phyloP scores from a whole-genome alignment of 2,888 invertebrate genomes.

The Lasioglossum figueresi region DNA sequence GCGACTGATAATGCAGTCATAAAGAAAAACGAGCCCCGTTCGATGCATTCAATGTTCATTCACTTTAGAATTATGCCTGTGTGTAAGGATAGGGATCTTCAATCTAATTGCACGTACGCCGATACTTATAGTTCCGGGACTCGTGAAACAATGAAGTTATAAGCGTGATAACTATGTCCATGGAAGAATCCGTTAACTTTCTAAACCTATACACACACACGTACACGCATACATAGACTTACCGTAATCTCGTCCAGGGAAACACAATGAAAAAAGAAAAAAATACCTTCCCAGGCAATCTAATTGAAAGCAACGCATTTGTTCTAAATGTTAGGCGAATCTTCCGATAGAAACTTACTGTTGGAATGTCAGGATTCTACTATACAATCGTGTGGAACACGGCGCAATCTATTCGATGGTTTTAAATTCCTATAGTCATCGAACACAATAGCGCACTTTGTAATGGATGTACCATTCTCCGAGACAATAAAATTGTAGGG shows the following conservation, averaged over 20 bases:
- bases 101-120: constrained; percentile 18
- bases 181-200: not conserved
- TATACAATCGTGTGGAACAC: constrained; percentile 31
- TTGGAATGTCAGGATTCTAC: constrained; percentile 13
- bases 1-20: constrained; percentile 53
- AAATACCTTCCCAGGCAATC: constrained; percentile 13
- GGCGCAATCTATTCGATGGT: constrained; percentile 21
- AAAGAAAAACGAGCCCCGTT: constrained; percentile 30
- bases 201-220: not conserved
- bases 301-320: constrained; percentile 28
- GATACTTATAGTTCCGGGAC: constrained; percentile 18
- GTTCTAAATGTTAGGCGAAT: constrained; percentile 13
- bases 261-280: constrained; percentile 15
- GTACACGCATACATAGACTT: not conserved
- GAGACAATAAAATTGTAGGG: constrained; percentile 36
- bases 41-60: constrained; percentile 8
- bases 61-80: constrained; percentile 18
- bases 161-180: constrained; percentile 11
- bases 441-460: constrained; percentile 45
- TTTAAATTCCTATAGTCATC: constrained; percentile 55
- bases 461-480: constrained; percentile 46
- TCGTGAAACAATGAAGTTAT: constrained; percentile 32
- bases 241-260: not conserved
- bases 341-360: constrained; percentile 10
- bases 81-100: constrained; percentile 7